These are phyloP conservation scores for Bathynomus jamesi DNA, from an alignment of 1,140 invertebrate species.

Conservation along the genomic window DNA sequence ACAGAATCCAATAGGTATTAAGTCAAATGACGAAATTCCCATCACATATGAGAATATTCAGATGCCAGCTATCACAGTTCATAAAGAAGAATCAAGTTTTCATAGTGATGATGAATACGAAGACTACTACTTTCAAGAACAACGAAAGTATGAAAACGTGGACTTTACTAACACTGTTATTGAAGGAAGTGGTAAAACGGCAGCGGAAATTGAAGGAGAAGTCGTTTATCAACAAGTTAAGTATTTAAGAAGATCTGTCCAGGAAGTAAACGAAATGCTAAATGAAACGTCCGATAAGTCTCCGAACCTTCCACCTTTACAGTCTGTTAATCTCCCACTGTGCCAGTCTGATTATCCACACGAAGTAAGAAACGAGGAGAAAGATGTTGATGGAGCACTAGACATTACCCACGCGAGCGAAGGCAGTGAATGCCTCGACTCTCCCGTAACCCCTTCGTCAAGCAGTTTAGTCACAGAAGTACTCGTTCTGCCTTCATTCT, in stretches of 20 bases:
- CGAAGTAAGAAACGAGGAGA: background rate
- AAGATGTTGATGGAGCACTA: conserved; percentile 12
- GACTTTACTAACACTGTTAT: conserved; percentile 15
- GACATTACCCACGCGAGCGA: conserved; percentile 23
- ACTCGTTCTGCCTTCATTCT: conserved; percentile 33
- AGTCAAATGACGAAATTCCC: background rate
- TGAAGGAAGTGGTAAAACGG: conserved; percentile 17
- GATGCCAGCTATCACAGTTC: background rate
- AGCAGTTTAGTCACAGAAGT: conserved; percentile 32
- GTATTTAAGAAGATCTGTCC: conserved; percentile 60
- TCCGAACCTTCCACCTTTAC: conserved; percentile 24
- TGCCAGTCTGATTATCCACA: conserved; percentile 9
- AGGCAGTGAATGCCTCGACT: conserved; percentile 34
- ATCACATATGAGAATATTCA: background rate
- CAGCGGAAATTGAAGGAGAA: conserved; percentile 33
- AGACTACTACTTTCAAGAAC: conserved; percentile 22
- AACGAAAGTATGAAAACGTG: conserved; percentile 35
- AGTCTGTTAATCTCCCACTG: conserved; percentile 8
- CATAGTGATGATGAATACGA: conserved; percentile 29
- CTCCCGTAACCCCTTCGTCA: conserved; percentile 33
- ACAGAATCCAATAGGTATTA: too few relatives aligned
- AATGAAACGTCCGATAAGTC: conserved; percentile 14
- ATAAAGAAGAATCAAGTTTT: background rate
- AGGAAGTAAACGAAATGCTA: conserved; percentile 62
- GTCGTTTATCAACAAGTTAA: conserved; percentile 64